Evolutionary conservation across 2,888 invertebrate species (phyloP).

Genomic region (Drosophila rubida): DNA sequence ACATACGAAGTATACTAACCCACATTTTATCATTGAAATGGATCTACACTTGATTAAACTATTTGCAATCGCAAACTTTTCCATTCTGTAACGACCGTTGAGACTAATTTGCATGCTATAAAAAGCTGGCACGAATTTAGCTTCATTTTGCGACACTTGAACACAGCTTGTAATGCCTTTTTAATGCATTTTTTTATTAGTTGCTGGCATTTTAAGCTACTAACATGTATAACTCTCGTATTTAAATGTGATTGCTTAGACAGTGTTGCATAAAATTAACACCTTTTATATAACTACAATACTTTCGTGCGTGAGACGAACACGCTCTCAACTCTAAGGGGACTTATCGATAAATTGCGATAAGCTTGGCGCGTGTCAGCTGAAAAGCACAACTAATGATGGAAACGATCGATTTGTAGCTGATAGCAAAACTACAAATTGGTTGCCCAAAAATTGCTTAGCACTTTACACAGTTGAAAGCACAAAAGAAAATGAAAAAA

Average conservation of each 20-base stretch:
- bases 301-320: conserved; percentile 3
- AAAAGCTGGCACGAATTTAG: conserved; percentile 14
- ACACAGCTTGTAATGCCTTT: conserved; percentile 18
- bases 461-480: conserved; percentile 64
- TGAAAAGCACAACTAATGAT: conserved; percentile 34
- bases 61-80: conserved; percentile 24
- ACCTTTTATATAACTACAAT: conserved; percentile 4
- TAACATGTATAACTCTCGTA: conserved; percentile 9
- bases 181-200: conserved; percentile 32
- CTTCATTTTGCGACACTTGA: conserved; percentile 15
- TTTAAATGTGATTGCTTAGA: neutral
- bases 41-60: conserved; percentile 12
- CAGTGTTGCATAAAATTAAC: neutral
- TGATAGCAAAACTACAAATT: conserved; percentile 64
- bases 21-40: conserved; percentile 3
- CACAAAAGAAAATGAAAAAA: neutral
- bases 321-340: conserved; percentile 19
- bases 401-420: conserved; percentile 34
- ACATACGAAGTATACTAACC: neutral
- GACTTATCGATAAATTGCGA: conserved; percentile 10
- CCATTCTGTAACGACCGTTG: conserved; percentile 20
- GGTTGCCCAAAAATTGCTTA: conserved; percentile 52
- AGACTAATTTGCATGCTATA: conserved; percentile 34
- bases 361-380: conserved; percentile 47
- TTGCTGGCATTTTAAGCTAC: neutral